Evolutionary conservation across 1,140 invertebrate species (phyloP).

Genomic region (Cotesia typhae): DNA sequence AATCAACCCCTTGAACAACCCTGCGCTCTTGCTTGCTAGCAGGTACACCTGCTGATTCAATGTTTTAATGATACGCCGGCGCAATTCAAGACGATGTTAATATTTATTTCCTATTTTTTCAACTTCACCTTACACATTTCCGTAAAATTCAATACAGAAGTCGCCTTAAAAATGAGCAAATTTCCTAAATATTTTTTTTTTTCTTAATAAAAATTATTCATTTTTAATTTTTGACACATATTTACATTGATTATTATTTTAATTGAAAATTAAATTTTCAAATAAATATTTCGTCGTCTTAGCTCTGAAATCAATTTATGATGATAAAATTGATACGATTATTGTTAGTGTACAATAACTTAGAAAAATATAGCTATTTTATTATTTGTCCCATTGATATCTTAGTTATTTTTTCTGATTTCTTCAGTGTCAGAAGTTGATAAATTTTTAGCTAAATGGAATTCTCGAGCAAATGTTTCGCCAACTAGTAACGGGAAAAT

Average conservation of each 20-base stretch:
- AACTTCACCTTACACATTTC: background rate
- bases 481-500: slow-evolving; percentile 95
- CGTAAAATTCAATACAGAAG: background rate
- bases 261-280: too few relatives aligned
- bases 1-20: slow-evolving; percentile 49
- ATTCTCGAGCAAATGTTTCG: slow-evolving; percentile 89
- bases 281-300: too few relatives aligned
- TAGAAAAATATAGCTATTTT: too few relatives aligned
- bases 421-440: slow-evolving; percentile 26
- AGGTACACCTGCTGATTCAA: slow-evolving; percentile 43
- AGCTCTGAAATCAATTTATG: too few relatives aligned
- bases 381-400: too few relatives aligned
- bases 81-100: slow-evolving; percentile 3
- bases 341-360: too few relatives aligned
- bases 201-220: too few relatives aligned
- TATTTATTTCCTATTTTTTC: background rate
- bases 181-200: too few relatives aligned
- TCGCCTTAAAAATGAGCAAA: too few relatives aligned
- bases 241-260: too few relatives aligned
- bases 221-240: too few relatives aligned
- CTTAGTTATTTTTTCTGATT: background rate
- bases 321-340: too few relatives aligned
- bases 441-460: slow-evolving; percentile 48
- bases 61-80: slow-evolving; percentile 42
- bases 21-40: slow-evolving; percentile 43